Evolutionary conservation across 2,113 vertebrate species (phyloP), one percentile per base, ranked within the genome.

Genomic region (Sphyrna mokarran): DNA sequence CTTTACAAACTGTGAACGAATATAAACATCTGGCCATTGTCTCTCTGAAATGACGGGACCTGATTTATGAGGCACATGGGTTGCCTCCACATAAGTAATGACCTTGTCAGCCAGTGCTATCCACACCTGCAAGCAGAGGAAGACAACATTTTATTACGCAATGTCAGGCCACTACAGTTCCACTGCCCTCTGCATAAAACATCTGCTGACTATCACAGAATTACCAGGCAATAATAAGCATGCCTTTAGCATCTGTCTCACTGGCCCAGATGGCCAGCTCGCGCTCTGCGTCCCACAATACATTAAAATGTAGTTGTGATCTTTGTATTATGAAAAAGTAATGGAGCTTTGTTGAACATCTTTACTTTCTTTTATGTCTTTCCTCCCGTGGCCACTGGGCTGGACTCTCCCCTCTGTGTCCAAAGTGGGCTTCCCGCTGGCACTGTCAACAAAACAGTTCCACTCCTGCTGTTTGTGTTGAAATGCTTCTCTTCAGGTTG

Each of bases 391-490:
- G 89, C 63, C 61, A 40, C 61, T 66, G 87, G 9, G 61, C n/a
- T 93, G 89, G 1, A 66, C 22, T 93, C 63, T 63, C 61, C 58
- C 33, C 89, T 93, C 63, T 93, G 61, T 93, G 61, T 18, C 89
- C 33, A 7, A 83, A 93, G 18, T 66, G 89, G 16, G 61, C 18
- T 63, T 93, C 58, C 89, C 68, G 89, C 89, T 37, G n/a, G 33
- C 89, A n/a, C 26, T 66, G 61, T 20, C 61, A 93, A 68, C 89
- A 20, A 14, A 93, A 93, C 37, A 20, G 5, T 37, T 37, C 63
- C 20, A n/a, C 89, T 93, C 89, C 89, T 93, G 89, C 61, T 93
- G 89, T 37, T 93, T 93, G 89, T 68, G n/a, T 93, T 93, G 66
- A 93, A 93, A 66, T 66, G 61, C 61, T 93, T 66, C 33, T 22